A percentile compares a stretch with the other conserved stretches of the same genome.
phyloP scores from a whole-genome alignment of 2,888 invertebrate species.

The Andrena fulva region DNA sequence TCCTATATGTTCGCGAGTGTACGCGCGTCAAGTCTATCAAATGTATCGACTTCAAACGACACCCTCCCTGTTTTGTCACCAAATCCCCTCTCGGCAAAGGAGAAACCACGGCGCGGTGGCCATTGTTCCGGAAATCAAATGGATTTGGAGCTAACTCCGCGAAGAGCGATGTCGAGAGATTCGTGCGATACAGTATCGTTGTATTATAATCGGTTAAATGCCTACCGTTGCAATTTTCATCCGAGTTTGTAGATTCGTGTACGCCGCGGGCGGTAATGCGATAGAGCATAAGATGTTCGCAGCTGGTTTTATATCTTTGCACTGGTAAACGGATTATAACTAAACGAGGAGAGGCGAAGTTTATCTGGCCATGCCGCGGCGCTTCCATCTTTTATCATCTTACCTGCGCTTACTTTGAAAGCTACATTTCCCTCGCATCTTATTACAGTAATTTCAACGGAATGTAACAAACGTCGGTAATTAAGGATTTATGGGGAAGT shows the following conservation, averaged over 20 bases:
- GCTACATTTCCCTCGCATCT: background rate
- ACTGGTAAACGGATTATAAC: too few species aligned
- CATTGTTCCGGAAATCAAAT: background rate
- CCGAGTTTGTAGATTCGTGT: too few species aligned
- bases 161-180: background rate
- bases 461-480: constrained; percentile 24
- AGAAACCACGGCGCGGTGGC: background rate
- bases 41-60: constrained; percentile 24
- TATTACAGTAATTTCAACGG: constrained; percentile 14
- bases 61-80: background rate
- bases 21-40: constrained; percentile 23
- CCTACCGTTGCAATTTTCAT: too few species aligned
- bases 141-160: background rate
- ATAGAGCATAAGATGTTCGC: too few species aligned
- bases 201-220: background rate
- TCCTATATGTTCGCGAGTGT: background rate
- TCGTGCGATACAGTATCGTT: background rate
- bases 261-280: too few species aligned
- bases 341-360: too few species aligned
- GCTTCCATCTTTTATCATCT: background rate
- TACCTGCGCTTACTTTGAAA: background rate
- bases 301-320: too few species aligned
- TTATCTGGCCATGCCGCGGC: too few species aligned
- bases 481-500: constrained; percentile 36
- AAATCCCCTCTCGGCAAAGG: background rate